These are phyloP conservation scores for Callimorpha dominula DNA, from an alignment of 2,888 invertebrate genomes.

Conservation along the genomic window DNA sequence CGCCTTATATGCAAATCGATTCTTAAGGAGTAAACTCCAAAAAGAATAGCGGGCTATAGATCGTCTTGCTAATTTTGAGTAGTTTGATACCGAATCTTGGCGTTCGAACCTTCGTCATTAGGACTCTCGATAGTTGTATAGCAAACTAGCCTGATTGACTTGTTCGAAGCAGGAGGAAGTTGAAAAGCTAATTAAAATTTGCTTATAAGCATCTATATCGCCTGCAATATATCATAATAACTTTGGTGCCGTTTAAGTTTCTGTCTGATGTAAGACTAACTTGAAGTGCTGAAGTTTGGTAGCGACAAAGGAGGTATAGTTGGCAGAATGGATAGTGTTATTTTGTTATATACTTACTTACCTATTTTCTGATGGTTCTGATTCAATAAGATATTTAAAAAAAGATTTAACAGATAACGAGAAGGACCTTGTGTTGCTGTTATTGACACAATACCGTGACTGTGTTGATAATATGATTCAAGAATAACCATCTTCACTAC, in stretches of 20 bases:
- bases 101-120: not conserved
- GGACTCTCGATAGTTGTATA: not conserved
- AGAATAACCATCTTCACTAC: no score
- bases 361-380: not conserved
- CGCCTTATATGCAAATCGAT: no score
- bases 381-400: not conserved
- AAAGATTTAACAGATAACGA: no score
- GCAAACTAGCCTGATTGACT: slow-evolving; percentile 28
- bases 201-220: slow-evolving; percentile 34
- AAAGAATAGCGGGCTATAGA: not conserved
- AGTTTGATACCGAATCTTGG: not conserved
- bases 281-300: not conserved
- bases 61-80: not conserved
- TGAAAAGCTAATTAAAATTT: slow-evolving; percentile 46
- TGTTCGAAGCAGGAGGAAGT: slow-evolving; percentile 27
- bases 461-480: no score
- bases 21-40: no score
- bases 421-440: no score
- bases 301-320: not conserved
- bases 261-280: slow-evolving; percentile 17
- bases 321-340: not conserved
- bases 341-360: not conserved
- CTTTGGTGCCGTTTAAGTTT: slow-evolving; percentile 38
- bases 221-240: slow-evolving; percentile 39
- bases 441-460: no score